Evolutionary conservation across 2,113 vertebrate species (phyloP), one percentile per base, ranked within the genome.

Genomic region (Porphyrio hochstetteri): DNA sequence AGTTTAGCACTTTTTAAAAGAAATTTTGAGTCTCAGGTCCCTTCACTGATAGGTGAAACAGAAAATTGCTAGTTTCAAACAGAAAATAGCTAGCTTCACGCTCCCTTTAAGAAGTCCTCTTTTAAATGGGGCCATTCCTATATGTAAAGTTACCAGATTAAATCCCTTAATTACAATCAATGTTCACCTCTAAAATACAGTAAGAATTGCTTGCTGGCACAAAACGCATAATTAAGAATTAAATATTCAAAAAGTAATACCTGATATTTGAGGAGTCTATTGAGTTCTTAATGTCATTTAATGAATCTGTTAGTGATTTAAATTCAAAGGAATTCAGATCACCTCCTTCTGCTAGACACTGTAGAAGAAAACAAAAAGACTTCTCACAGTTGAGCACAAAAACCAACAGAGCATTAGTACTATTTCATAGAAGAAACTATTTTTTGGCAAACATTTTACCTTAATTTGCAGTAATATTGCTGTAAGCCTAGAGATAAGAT

Each of bases 321-420:
- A 99, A 99, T 97, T 99, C 99, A 98, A 99, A 99, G 48, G 99
- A 99, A 97, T 99, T 99, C 97, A 99, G 97, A 96, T 99, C 99
- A 71, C 98, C 99, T 88, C 99, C 99, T 96, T 99, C 99, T 93
- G 99, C 99, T 96, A 99, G 98, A 98, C 99, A 99, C 99, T 99
- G 94, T 36, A 97, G 82, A 98, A 96, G 84, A 77, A 91, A 96
- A 84, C 48, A 95, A 78, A 88, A 78, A 88, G 16, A 1, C 48
- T 92, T 93, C 67, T 79, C 29, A 63, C 11, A 64, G 38, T 85
- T 94, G 4, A 3, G 57, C n/a, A 86, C 52, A 83, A 50, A 82
- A 78, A 31, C 61, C 21, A 38, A 16, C 33, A 60, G 55, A 70
- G 20, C 46, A 52, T 80, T 74, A 88, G 80, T 20, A 50, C 7